Evolutionary conservation across 2,888 invertebrate genomes (phyloP).

Genomic region (Luperina nickerlii): DNA sequence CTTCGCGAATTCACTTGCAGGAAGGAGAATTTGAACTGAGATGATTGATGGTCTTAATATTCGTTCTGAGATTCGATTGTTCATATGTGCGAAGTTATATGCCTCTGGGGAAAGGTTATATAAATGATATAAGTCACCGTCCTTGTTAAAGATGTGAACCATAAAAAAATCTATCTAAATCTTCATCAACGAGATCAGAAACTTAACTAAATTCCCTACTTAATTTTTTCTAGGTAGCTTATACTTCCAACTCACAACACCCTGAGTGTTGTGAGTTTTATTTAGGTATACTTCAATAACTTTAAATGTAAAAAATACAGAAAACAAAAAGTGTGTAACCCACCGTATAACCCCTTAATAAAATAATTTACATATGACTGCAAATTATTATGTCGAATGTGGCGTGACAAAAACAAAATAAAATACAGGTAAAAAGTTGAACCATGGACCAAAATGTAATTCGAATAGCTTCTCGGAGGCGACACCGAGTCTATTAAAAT

Average conservation of each 20-base stretch:
- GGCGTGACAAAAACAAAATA: conserved; percentile 63
- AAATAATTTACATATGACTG: conserved; percentile 45
- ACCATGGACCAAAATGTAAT: conserved; percentile 82
- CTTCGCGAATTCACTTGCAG: conserved; percentile 84
- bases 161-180: neutral
- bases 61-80: conserved; percentile 71
- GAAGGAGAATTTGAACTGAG: conserved; percentile 75
- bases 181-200: neutral
- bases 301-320: neutral
- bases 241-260: neutral
- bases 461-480: conserved; percentile 85
- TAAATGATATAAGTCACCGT: conserved; percentile 15
- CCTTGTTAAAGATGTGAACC: neutral
- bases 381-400: conserved; percentile 31
- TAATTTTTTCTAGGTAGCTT: neutral
- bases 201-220: neutral
- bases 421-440: conserved; percentile 74
- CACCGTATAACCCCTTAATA: conserved; percentile 17
- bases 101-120: conserved; percentile 79
- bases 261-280: too few species aligned
- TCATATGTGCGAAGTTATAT: conserved; percentile 84
- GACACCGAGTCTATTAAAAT: conserved; percentile 89
- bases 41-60: conserved; percentile 85
- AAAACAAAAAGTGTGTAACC: neutral
- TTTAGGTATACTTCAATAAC: neutral